Conservation (phyloP, 2,113 vertebrate genomes). For the Noturus placidus region DNA sequence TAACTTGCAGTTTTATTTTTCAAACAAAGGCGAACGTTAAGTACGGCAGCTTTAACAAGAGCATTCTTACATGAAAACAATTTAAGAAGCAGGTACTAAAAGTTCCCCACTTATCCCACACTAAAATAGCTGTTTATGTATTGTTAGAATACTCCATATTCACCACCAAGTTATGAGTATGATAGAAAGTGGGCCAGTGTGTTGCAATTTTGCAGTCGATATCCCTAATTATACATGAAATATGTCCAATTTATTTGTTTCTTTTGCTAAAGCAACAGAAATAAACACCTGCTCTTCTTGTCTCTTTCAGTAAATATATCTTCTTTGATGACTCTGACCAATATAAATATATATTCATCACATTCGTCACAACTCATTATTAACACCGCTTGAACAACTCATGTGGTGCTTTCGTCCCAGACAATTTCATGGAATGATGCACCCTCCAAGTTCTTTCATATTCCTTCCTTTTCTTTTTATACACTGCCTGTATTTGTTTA, state of each 20-base stretch:
- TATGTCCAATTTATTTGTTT: not conserved
- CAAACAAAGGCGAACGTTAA: no score
- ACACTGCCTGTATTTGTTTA: conserved; percentile 39
- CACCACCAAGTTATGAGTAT: not conserved
- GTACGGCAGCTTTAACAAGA: not conserved
- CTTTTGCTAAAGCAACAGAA: not conserved
- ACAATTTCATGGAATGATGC: conserved; percentile 25
- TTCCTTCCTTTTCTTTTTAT: conserved; percentile 39
- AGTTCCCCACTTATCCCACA: no score
- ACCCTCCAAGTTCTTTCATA: conserved; percentile 21
- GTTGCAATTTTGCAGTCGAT: not conserved
- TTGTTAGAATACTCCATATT: not conserved
- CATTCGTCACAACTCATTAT: conserved; percentile 5
- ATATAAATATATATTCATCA: not conserved
- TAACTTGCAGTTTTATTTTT: no score
- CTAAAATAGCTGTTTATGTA: not conserved
- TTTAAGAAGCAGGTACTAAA: not conserved
- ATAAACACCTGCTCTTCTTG: not conserved
- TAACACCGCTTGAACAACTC: not conserved
- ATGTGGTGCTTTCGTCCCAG: not conserved
- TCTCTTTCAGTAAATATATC: conserved; percentile 6
- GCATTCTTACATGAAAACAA: not conserved
- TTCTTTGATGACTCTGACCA: not conserved
- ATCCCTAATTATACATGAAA: not conserved
- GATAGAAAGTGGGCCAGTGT: not conserved